Conservation (phyloP, 53 echinoderm and acorn worm genomes). For the Hippasteria phrygiana region DNA sequence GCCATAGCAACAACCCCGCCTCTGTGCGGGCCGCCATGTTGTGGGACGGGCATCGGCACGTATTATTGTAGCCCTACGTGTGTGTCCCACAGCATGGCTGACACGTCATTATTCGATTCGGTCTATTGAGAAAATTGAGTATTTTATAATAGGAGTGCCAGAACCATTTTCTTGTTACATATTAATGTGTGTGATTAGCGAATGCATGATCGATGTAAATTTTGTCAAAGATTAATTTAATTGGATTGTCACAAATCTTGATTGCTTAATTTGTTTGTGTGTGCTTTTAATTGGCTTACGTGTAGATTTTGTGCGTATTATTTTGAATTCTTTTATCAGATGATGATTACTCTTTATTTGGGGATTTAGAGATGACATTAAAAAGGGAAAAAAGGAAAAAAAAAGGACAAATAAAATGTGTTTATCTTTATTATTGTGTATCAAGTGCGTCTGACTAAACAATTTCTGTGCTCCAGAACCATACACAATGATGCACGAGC, state of each 20-base stretch:
- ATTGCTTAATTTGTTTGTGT: conserved; percentile 23
- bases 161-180: neutral
- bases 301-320: conserved; percentile 14
- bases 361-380: neutral
- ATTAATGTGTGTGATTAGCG: conserved; percentile 37
- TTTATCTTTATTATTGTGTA: no score
- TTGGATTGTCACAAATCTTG: neutral
- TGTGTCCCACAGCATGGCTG: no score
- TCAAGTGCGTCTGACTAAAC: no score
- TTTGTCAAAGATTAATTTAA: conserved; percentile 15
- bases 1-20: no score
- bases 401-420: neutral
- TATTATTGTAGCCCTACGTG: no score
- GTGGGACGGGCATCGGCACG: no score
- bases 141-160: neutral
- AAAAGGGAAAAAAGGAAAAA: neutral
- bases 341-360: neutral
- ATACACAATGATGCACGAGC: no score
- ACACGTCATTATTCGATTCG: no score
- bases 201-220: conserved; percentile 33
- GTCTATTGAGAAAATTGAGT: neutral
- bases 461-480: no score
- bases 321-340: neutral
- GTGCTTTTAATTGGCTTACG: conserved; percentile 36
- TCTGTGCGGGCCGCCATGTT: no score